phyloP scores from a whole-genome alignment of 1,140 invertebrate species.

The Sycophaga agraensis region DNA sequence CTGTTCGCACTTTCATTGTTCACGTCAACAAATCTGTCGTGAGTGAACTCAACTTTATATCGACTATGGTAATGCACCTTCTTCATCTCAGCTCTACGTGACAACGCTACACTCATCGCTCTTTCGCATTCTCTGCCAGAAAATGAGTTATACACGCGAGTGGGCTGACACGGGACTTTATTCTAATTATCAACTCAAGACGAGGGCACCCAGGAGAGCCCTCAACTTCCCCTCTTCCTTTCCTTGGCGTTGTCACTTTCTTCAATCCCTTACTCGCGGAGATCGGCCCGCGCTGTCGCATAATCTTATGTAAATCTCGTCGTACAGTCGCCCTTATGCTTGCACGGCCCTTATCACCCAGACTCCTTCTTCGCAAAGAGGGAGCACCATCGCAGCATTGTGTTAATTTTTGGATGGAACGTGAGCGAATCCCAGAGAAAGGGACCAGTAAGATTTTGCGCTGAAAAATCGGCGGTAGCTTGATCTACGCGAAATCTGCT shows the following conservation, averaged over 20 bases:
- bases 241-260: slow-evolving; percentile 33
- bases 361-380: no score
- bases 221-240: slow-evolving; percentile 25
- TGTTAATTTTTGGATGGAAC: no score
- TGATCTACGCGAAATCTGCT: no score
- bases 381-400: no score
- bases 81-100: no score
- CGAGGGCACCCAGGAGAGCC: slow-evolving; percentile 43
- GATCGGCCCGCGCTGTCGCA: slow-evolving; percentile 33
- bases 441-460: no score
- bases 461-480: no score
- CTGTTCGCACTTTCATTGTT: no score
- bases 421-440: no score
- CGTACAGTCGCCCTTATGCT: slow-evolving; percentile 36
- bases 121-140: not conserved
- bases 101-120: not conserved
- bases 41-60: no score
- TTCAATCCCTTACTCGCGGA: slow-evolving; percentile 35
- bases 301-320: slow-evolving; percentile 55
- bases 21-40: no score
- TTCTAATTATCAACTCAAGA: slow-evolving; percentile 49
- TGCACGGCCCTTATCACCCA: not conserved
- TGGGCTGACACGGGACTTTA: slow-evolving; percentile 25
- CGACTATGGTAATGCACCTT: slow-evolving; percentile 20
- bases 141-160: slow-evolving; percentile 23